A percentile compares a stretch with the other conserved stretches of the same genome.
phyloP scores from a whole-genome alignment of 2,888 invertebrate species.

The Lasius platythorax region DNA sequence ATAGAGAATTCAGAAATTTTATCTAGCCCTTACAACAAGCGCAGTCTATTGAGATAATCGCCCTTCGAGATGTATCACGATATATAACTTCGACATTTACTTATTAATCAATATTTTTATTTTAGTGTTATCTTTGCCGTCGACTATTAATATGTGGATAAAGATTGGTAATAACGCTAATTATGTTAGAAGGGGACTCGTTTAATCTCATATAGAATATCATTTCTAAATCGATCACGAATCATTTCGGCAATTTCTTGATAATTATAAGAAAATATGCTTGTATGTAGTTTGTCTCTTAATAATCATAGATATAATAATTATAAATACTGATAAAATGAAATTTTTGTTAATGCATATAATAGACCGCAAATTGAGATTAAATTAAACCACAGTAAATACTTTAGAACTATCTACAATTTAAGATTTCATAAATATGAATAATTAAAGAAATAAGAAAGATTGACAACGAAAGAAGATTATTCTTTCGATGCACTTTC shows the following conservation, averaged over 20 bases:
- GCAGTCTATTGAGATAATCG: conserved; percentile 14
- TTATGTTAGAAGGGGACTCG: neutral
- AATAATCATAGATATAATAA: neutral
- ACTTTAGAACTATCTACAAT: neutral
- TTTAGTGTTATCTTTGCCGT: conserved; percentile 23
- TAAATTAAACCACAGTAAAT: neutral
- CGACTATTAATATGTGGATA: conserved; percentile 9
- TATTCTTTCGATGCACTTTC: neutral
- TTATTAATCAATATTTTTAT: conserved; percentile 36
- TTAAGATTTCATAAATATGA: neutral
- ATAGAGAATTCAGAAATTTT: neutral
- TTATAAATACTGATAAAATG: neutral
- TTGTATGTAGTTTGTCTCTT: neutral
- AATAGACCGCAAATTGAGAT: neutral
- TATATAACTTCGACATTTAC: conserved; percentile 22
- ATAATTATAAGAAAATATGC: neutral
- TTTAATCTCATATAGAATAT: neutral
- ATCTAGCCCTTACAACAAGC: neutral
- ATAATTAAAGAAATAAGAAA: neutral
- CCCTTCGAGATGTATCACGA: neutral
- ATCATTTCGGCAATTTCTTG: neutral
- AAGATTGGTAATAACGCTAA: neutral
- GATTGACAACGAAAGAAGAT: neutral
- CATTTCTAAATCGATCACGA: neutral
- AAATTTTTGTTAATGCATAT: conserved; percentile 5